These are phyloP conservation scores for Cerastis leucographa DNA, from an alignment of 2,888 invertebrate species.

Conservation along the genomic window DNA sequence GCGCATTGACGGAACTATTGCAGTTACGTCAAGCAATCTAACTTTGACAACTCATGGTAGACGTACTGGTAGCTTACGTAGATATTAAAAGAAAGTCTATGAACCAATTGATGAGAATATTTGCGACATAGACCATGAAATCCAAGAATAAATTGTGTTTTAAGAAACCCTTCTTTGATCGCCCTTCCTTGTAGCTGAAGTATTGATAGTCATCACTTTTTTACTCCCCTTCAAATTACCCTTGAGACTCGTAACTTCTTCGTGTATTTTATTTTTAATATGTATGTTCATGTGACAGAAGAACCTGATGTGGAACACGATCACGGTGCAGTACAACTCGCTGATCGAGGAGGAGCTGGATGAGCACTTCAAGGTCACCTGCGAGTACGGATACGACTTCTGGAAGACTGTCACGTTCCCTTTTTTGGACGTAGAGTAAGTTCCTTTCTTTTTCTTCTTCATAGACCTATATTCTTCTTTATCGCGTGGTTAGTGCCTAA, in stretches of 20 bases:
- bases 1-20: too few relatives aligned
- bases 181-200: neutral
- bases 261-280: neutral
- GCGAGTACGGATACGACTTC: conserved; percentile 98
- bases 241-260: neutral
- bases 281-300: conserved; percentile 89
- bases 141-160: neutral
- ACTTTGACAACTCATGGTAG: too few relatives aligned
- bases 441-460: conserved; percentile 64
- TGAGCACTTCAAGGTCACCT: conserved; percentile 98
- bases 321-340: conserved; percentile 98
- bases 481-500: too few relatives aligned
- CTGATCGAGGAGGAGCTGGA: conserved; percentile 98
- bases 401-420: conserved; percentile 99
- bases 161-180: neutral
- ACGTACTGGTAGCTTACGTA: too few relatives aligned
- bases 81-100: neutral
- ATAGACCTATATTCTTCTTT: neutral
- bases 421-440: conserved; percentile 98
- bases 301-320: conserved; percentile 99
- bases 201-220: neutral
- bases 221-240: neutral
- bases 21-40: too few relatives aligned
- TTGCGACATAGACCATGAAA: neutral
- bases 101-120: neutral